A percentile compares a stretch with the other conserved stretches of the same genome.
phyloP scores from a whole-genome alignment of 2,797 vertebrate species.

The Sebastes hubbsi region DNA sequence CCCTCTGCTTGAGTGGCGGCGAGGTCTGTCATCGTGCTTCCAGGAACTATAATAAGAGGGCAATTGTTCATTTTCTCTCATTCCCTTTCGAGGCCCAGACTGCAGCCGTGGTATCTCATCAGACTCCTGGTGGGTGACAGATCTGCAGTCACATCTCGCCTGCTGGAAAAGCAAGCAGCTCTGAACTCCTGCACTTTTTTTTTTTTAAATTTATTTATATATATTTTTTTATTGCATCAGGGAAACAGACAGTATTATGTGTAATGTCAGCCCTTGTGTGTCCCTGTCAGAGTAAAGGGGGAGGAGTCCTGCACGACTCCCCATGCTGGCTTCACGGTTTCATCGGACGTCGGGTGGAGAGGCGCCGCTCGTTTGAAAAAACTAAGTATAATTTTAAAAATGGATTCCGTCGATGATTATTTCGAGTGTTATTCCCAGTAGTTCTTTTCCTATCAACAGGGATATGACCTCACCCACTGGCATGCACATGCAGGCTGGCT shows the following conservation, averaged over 20 bases:
- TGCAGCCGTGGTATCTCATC: slow-evolving; percentile 42
- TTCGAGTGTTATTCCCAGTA: slow-evolving; percentile 33
- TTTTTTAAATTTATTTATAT: neutral
- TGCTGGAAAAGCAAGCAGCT: slow-evolving; percentile 55
- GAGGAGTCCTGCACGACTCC: slow-evolving; percentile 77
- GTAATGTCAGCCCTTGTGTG: slow-evolving; percentile 97
- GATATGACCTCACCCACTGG: slow-evolving; percentile 83
- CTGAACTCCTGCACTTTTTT: slow-evolving; percentile 79
- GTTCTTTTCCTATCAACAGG: slow-evolving; percentile 59
- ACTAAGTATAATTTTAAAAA: slow-evolving; percentile 26
- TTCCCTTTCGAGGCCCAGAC: slow-evolving; percentile 16
- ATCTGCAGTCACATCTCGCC: slow-evolving; percentile 24
- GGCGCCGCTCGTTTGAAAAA: slow-evolving; percentile 24
- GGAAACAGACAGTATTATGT: slow-evolving; percentile 82
- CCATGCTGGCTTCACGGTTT: slow-evolving; percentile 85
- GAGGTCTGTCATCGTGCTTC: slow-evolving; percentile 33
- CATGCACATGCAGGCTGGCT: slow-evolving; percentile 87
- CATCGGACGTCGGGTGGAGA: slow-evolving; percentile 48
- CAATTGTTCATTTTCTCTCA: slow-evolving; percentile 31
- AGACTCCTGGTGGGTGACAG: slow-evolving; percentile 51
- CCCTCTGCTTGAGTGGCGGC: slow-evolving; percentile 29
- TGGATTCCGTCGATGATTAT: slow-evolving; percentile 17
- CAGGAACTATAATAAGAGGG: slow-evolving; percentile 44
- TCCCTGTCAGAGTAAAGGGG: slow-evolving; percentile 92
- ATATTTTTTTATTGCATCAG: slow-evolving; percentile 91